Percentiles rank a stretch among this genome's conserved stretches.
Conservation (phyloP, 2,797 vertebrate genomes). For the Alosa sapidissima region DNA sequence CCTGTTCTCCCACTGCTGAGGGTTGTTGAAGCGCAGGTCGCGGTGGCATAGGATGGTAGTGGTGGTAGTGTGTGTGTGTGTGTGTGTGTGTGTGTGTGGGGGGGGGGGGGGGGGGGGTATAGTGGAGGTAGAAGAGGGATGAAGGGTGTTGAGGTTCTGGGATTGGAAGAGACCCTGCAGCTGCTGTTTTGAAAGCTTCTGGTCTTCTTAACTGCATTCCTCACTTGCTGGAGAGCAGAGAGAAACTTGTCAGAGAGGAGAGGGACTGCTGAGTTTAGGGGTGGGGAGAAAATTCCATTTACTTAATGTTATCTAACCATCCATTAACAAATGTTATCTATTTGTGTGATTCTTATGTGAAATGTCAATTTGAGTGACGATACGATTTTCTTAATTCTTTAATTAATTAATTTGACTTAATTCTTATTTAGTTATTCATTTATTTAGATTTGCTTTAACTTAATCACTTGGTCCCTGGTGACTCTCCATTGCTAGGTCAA, state of each 20-base stretch:
- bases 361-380: neutral
- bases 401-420: neutral
- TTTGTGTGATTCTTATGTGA: neutral
- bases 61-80: neutral
- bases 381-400: neutral
- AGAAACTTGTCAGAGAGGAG: neutral
- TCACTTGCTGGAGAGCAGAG: slow-evolving; percentile 7
- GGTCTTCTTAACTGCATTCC: slow-evolving; percentile 19
- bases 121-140: neutral
- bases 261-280: neutral
- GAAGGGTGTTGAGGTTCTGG: neutral
- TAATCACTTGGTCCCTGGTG: neutral
- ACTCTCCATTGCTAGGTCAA: neutral
- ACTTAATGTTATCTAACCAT: neutral
- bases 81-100: too few species aligned
- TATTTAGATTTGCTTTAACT: neutral
- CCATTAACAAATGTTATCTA: too few species aligned
- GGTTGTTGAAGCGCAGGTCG: neutral
- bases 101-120: neutral
- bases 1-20: neutral
- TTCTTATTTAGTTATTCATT: neutral
- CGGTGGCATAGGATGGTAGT: neutral
- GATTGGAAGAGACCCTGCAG: slow-evolving; percentile 9
- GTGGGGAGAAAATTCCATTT: neutral
- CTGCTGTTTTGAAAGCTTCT: slow-evolving; percentile 16